Evolutionary conservation across 2,888 invertebrate species (phyloP), one percentile per base, ranked within the genome.

Genomic region (Rhyacophila evoluta): DNA sequence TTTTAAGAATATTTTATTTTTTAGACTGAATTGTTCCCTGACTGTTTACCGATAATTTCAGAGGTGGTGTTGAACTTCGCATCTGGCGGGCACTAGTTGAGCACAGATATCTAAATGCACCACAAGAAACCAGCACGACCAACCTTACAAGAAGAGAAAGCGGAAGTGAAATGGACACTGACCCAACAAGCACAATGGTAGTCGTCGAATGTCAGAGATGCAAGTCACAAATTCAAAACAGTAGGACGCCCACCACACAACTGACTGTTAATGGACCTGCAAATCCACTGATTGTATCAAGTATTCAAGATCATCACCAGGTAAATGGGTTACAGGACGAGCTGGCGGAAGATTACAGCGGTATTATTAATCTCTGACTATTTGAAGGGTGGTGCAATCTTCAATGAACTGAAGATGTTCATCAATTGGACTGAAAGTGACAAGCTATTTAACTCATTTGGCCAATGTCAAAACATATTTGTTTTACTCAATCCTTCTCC

Each of bases 21-120:
- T n/a, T n/a, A n/a, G n/a, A n/a, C n/a, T n/a, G n/a, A n/a, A n/a
- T n/a, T n/a, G n/a, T n/a, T n/a, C n/a, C n/a, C n/a, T n/a, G n/a
- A n/a, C n/a, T n/a, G n/a, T n/a, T n/a, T n/a, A n/a, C n/a, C n/a
- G n/a, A n/a, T n/a, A 81, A 82, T 85, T 85, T 75, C 88, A 95
- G 95, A 85, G 94, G 95, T 74, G 97, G 97, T 41, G 91, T 95
- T 27, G 95, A 97, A 85, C 92, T 97, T 70, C 92, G 94, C 76
- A 89, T 98, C 81, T 98, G 97, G 97, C 93, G 94, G 81, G 94
- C 95, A 0, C 93, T 98, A 75, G 86, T 92, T 79, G 91, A 92
- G 67, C 91, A 92, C 84, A 89, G 94, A 78, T 77, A 77, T 37
- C 36, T 70, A 11, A 78, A 74, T n/a, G 72, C 69, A 27, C 11